Percentiles rank a stretch among this genome's conserved stretches.
Evolutionary conservation across 2,888 invertebrate genomes (phyloP).

Genomic region (Thecophora atra): DNA sequence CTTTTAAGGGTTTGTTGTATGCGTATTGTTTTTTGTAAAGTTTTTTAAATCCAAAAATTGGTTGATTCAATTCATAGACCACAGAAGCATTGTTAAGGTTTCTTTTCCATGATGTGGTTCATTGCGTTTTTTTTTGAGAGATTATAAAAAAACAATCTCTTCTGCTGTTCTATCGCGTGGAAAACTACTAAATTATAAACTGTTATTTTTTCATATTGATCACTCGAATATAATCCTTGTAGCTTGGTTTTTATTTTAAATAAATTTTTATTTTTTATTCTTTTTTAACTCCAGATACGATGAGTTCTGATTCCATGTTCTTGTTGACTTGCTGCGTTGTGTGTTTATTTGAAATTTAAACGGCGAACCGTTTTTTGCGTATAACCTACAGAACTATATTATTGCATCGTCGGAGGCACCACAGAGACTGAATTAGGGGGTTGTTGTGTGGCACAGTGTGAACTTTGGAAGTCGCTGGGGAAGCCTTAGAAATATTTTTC

Average conservation of each 20-base stretch:
- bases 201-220: too few relatives aligned
- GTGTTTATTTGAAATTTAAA: not conserved
- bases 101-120: constrained; percentile 5
- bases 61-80: constrained; percentile 2
- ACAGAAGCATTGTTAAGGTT: constrained; percentile 32
- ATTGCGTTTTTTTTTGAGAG: not conserved
- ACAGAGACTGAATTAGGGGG: constrained; percentile 61
- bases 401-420: constrained; percentile 51
- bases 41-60: constrained; percentile 5
- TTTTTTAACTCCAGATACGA: constrained; percentile 11
- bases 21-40: not conserved
- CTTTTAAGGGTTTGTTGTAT: not conserved
- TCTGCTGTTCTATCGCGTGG: not conserved
- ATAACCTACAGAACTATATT: constrained; percentile 36
- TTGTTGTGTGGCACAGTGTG: constrained; percentile 54
- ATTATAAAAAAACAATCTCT: not conserved
- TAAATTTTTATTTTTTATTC: constrained; percentile 22
- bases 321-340: too few relatives aligned
- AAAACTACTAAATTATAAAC: too few relatives aligned
- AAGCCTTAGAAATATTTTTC: constrained; percentile 56
- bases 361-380: constrained; percentile 1
- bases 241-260: not conserved
- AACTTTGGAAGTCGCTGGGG: constrained; percentile 54
- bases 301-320: too few relatives aligned
- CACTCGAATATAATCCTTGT: too few relatives aligned